phyloP scores from a whole-genome alignment of 2,888 invertebrate genomes.

The Aricia artaxerxes region DNA sequence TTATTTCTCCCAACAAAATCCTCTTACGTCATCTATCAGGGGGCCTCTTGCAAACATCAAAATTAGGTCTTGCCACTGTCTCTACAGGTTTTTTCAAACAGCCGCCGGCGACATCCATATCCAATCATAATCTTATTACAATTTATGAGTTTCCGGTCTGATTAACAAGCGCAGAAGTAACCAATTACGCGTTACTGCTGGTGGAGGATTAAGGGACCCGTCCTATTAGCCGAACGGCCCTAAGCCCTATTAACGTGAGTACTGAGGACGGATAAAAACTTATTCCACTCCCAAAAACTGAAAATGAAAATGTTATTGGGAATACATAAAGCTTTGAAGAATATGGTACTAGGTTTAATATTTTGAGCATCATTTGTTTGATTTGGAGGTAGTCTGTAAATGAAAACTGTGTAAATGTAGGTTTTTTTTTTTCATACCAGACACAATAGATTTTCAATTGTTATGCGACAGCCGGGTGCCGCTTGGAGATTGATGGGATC shows the following conservation, averaged over 20 bases:
- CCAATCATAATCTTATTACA: not conserved
- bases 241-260: constrained; percentile 4
- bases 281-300: not conserved
- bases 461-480: too few relatives aligned
- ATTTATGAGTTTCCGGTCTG: constrained; percentile 4
- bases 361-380: not conserved
- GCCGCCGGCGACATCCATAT: too few relatives aligned
- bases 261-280: constrained; percentile 6
- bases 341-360: not conserved
- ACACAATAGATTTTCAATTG: too few relatives aligned
- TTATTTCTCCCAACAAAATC: too few relatives aligned
- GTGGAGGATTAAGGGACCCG: not conserved
- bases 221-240: not conserved
- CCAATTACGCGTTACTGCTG: constrained; percentile 6
- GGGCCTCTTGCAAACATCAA: too few relatives aligned
- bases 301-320: constrained; percentile 1
- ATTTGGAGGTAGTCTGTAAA: not conserved
- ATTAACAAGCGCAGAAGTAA: not conserved
- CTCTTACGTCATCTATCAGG: too few relatives aligned
- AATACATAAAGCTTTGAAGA: not conserved
- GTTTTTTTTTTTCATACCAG: not conserved
- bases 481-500: too few relatives aligned
- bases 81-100: not conserved
- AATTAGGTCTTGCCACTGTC: too few relatives aligned
- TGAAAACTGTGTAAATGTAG: not conserved